Evolutionary conservation across 2,113 vertebrate genomes (phyloP), one percentile per base, ranked within the genome.

Genomic region (Acinonyx jubatus): DNA sequence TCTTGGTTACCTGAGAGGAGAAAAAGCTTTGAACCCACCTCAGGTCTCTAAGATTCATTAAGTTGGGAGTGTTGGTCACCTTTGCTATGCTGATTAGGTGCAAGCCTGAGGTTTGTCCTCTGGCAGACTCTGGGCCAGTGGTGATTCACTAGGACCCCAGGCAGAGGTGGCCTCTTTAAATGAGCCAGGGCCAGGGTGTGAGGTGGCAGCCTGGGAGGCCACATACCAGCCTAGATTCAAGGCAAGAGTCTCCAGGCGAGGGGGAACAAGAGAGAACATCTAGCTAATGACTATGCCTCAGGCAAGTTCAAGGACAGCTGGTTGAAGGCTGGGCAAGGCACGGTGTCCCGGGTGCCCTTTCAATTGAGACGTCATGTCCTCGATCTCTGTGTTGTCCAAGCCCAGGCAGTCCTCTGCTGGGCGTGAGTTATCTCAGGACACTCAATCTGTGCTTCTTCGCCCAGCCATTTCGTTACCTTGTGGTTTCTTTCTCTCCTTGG

Each of bases 401-500:
- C 5, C 55, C 38, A 0, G 55, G 31, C 31, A 1, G 41, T 4
- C 50, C 82, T 57, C 5, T 16, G 71, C 57, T 13, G 71, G 80
- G 76, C 4, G 0, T 8, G 15, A 4, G 11, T 45, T 69, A 68
- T n/a, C 69, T 41, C 29, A 13, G 82, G 82, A 45, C 93, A 33
- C 15, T 66, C 16, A 61, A 66, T 45, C 73, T 29, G 33, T 14
- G 48, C 16, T 31, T 52, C 38, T 9, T 4, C 0, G 0, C 76
- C 63, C 41, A 14, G 82, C 45, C 36, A 10, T 82, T 71, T 68
- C 3, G 1, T 86, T 89, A 74, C 81, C 52, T 50, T 63, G 79
- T 83, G 68, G 78, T 81, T 94, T 94, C 79, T 92, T 89, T 92
- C 68, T 2, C 89, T 61, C 79, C 89, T 69, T 38, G n/a, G 31